These are phyloP conservation scores for Platalea minor DNA, from an alignment of 2,797 vertebrate species.

Conservation along the genomic window DNA sequence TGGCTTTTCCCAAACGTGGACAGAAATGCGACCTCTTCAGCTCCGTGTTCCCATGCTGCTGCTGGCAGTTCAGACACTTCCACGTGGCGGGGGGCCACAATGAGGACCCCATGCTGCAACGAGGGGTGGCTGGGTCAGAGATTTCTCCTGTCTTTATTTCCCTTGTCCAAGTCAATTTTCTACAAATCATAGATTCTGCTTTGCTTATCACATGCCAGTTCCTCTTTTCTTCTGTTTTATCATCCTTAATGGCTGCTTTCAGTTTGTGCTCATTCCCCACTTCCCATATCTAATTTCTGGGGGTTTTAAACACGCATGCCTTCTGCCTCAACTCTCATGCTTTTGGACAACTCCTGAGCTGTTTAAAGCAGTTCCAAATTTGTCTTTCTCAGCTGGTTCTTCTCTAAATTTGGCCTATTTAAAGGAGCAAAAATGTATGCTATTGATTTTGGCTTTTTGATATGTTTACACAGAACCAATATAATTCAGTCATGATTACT, in stretches of 20 bases:
- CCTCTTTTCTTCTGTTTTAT: background rate
- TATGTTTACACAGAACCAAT: conserved; percentile 11
- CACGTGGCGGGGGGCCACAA: background rate
- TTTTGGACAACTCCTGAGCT: background rate
- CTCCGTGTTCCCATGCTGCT: background rate
- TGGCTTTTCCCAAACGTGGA: background rate
- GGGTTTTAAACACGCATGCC: background rate
- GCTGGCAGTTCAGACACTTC: background rate
- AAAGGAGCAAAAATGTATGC: background rate
- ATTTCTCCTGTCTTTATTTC: background rate
- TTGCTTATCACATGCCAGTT: background rate
- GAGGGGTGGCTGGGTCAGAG: background rate
- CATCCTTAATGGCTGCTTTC: background rate
- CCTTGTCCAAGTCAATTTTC: background rate
- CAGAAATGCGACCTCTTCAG: background rate
- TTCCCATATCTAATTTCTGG: background rate
- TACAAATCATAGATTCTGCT: background rate
- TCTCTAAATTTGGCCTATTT: background rate
- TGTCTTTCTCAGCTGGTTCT: conserved; percentile 17
- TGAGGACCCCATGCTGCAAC: background rate
- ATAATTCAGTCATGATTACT: background rate
- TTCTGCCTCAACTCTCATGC: background rate
- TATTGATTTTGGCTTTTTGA: conserved; percentile 44
- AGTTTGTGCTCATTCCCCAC: background rate
- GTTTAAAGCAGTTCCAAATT: background rate